Conservation (phyloP, 2,888 invertebrate genomes). For the Torymus tubicola region DNA sequence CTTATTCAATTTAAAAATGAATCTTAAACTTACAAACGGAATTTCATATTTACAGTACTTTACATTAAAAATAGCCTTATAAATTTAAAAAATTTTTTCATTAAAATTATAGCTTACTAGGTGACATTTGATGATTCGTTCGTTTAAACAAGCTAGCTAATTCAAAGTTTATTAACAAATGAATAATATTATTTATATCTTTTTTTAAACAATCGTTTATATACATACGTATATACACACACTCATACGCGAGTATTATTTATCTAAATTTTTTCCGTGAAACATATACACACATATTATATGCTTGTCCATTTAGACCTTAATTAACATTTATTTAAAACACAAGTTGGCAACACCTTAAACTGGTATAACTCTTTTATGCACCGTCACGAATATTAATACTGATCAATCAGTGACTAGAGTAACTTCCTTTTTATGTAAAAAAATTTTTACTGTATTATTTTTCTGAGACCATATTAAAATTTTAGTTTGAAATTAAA, state of each 20-base stretch:
- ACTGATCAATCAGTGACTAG: too few relatives aligned
- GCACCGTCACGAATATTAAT: too few relatives aligned
- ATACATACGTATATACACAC: slow-evolving; percentile 54
- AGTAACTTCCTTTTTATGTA: too few relatives aligned
- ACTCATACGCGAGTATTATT: slow-evolving; percentile 50
- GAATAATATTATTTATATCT: slow-evolving; percentile 39
- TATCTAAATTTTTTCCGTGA: slow-evolving; percentile 52
- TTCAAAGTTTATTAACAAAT: slow-evolving; percentile 31
- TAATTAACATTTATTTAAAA: slow-evolving; percentile 59
- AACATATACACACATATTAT: slow-evolving; percentile 58
- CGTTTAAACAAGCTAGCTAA: slow-evolving; percentile 22
- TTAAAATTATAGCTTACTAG: slow-evolving; percentile 21
- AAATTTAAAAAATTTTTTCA: slow-evolving; percentile 10
- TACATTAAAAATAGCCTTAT: slow-evolving; percentile 44
- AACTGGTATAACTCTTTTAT: slow-evolving; percentile 44
- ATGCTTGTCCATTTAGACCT: slow-evolving; percentile 50
- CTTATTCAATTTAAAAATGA: not conserved
- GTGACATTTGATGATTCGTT: slow-evolving; percentile 2
- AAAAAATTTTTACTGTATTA: too few relatives aligned
- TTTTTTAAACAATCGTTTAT: slow-evolving; percentile 48
- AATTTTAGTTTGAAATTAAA: too few relatives aligned
- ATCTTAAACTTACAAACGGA: slow-evolving; percentile 18
- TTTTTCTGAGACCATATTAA: too few relatives aligned
- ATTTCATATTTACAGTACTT: slow-evolving; percentile 48
- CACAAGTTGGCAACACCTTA: slow-evolving; percentile 54